Evolutionary conservation across 2,113 vertebrate genomes (phyloP), one percentile per base, ranked within the genome.

Genomic region (Scalopus aquaticus): DNA sequence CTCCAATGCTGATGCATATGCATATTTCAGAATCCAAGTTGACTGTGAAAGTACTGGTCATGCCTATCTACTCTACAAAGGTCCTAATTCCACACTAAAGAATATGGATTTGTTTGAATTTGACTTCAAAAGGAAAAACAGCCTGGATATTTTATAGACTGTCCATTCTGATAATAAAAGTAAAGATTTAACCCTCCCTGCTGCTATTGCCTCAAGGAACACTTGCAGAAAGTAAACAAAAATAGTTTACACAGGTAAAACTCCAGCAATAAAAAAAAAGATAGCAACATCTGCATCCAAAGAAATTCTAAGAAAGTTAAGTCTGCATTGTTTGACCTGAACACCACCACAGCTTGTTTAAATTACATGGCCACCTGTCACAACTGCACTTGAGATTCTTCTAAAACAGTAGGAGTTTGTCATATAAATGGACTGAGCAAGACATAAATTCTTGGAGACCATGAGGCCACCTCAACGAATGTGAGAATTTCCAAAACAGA

Each of bases 161-260:
- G 96, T 94, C n/a, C 2, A n/a, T 93, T 96, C 96, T 96, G 96
- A 96, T 93, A 97, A 78, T 2, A 3, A 81, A 98, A 98, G 92
- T 92, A 97, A 97, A 96, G 58, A 96, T 95, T 97, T 97, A 90
- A 26, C 44, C 93, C 72, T 81, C 73, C 93, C 95, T 93, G 24
- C 88, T 97, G 80, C 28, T 98, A 88, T 69, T 96, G 82, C 96
- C 76, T 95, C 80, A 95, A 98, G 96, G 76, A 95, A 95, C 3
- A 79, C 64, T 96, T 95, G 88, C 83, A 85, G 84, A 93, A 97
- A 97, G 97, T 92, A 97, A 97, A 97, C 90, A 97, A 98, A 90
- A 97, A 96, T 97, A 95, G 5, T 78, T 97, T 97, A 69, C 82
- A 93, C 72, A 95, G 92, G 91, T 96, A 97, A 97, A 96, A 83